Base-by-base conservation (phyloP, 2,797 vertebrate species). In the Sparidentex hasta region DNA sequence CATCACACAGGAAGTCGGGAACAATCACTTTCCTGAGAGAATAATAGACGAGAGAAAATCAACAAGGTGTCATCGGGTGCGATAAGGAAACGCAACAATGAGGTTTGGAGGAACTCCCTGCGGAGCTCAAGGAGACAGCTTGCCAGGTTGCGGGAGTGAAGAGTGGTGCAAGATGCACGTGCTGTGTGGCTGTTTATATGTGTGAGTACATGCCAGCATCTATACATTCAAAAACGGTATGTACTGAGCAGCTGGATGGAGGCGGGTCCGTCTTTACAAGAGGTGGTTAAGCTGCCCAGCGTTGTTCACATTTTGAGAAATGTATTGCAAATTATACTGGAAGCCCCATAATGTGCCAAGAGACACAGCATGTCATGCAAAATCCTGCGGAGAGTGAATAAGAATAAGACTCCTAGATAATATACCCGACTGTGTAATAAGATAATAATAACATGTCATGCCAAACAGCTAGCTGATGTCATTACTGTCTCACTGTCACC, bases 31-130 rank as follows among this genome's bases (percentile, higher is more conserved):
- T 89, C 78, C 81, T 87, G 81, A 77, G 61, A 88, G 86, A 89
- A 92, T 88, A 92, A 94, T 82, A 82, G 85, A 47, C 76, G 78
- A 80, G 65, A 88, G 64, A 83, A 88, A 84, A 90, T 91, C 89
- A 94, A 91, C 88, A 92, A 88, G 84, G 90, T 92, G 93, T 95
- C 86, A 86, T 93, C 88, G 88, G 86, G 78, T 80, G 74, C 54
- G 78, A 90, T 87, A 65, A 87, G 91, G 88, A 94, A 94, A 90
- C 55, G 64, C 74, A 91, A 93, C 93, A 94, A 92, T 92, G 88
- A 88, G 68, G 77, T 89, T 84, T 82, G 65, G 86, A 91, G 91
- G 85, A 90, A 90, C 90, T 87, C 90, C 89, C 90, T 0, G 56
- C 83, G 63, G 79, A 83, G 76, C 81, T 81, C 62, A 80, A 86